Conservation (phyloP, 1,140 invertebrate species). For the Brachionus koreanus region DNA sequence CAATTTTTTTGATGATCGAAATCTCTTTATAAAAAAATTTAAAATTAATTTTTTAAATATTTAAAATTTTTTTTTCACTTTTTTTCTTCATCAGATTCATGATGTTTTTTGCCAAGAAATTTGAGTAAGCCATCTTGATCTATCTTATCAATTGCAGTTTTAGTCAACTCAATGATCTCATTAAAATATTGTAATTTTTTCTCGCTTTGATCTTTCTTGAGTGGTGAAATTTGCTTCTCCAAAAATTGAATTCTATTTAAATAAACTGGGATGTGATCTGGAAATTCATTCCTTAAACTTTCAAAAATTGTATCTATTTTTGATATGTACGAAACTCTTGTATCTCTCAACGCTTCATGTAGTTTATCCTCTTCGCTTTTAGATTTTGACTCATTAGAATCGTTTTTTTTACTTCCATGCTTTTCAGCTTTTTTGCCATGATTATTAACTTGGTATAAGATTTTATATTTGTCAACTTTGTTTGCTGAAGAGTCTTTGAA, state of each 20-base stretch:
- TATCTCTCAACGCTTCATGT: neutral
- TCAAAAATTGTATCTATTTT: constrained; percentile 65
- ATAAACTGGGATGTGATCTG: constrained; percentile 70
- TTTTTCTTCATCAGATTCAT: constrained; percentile 64
- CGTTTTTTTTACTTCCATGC: neutral
- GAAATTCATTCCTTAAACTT: constrained; percentile 68
- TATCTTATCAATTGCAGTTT: constrained; percentile 68
- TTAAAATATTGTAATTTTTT: constrained; percentile 49
- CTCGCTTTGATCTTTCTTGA: constrained; percentile 49
- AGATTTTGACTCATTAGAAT: neutral
- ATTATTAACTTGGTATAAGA: constrained; percentile 26
- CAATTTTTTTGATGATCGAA: constrained; percentile 21
- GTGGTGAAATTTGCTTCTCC: constrained; percentile 60
- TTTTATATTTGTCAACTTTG: constrained; percentile 31
- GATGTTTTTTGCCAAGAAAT: constrained; percentile 74
- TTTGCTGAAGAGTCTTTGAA: neutral
- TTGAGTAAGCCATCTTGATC: constrained; percentile 69
- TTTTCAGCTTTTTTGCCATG: constrained; percentile 27
- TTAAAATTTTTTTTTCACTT: neutral
- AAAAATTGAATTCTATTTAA: constrained; percentile 72
- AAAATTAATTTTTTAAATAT: neutral
- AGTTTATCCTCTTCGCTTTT: constrained; percentile 34
- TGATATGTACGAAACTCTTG: neutral
- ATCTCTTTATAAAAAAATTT: neutral
- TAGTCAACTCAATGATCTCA: constrained; percentile 62